Base-by-base conservation (phyloP, 2,797 vertebrate genomes). In the Chaenodraco wilsoni region DNA sequence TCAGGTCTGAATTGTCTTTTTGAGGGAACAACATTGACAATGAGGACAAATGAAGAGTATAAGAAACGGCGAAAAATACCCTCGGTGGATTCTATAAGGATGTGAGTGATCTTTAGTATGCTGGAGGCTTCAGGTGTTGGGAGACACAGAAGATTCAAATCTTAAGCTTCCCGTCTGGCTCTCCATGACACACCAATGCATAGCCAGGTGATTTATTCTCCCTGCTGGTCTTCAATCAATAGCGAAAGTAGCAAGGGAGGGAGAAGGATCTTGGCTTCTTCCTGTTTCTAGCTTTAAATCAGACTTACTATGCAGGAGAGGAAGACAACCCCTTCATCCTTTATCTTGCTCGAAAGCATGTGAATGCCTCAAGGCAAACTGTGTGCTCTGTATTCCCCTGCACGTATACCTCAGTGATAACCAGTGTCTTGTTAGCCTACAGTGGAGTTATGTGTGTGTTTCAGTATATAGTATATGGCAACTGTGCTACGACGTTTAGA, bases 141-240 rank as follows among this genome's bases (percentile, higher is more conserved):
- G 67, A 65, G 66, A 74, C 68, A 71, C 65, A 66, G 69, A 72
- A 69, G 82, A 89, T 81, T 77, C 70, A 67, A 86, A 77, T 89
- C 65, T 72, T 77, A 81, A 87, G 57, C 79, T 69, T 83, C 71
- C 72, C 3, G 33, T 81, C 86, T 74, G 80, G 78, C 56, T 77
- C 56, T 70, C 41, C 69, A 83, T 81, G 85, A 84, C 85, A 84
- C 74, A 84, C 84, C 65, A 63, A 83, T 75, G 82, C 74, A 89
- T 72, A 61, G 65, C 67, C 60, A 57, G 67, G 56, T 27, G 63
- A 81, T 86, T 92, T 69, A 85, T 78, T 84, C 82, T 72, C 70
- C 58, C 46, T 73, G 76, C 85, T 62, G 57, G 81, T 80, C 75
- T 84, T 85, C 80, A 90, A 92, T 93, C 90, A 91, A 91, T 92